Base-by-base conservation (phyloP, 2,888 invertebrate species). In the Tipula vernalis region DNA sequence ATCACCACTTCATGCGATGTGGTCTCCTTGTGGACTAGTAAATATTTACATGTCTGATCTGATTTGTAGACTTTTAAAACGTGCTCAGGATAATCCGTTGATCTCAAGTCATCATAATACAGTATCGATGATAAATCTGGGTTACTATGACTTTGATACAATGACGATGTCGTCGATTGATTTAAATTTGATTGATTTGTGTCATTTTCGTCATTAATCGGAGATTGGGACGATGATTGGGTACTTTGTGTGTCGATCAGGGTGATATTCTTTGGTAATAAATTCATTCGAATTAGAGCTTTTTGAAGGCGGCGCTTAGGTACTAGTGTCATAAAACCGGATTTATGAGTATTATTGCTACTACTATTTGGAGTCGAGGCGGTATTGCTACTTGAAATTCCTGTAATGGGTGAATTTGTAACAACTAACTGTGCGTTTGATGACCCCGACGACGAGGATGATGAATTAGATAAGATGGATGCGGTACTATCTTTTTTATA, bases 41-140 rank as follows among this genome's bases (percentile, higher is more conserved):
- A 94, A 92, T 98, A 99, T 92, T 99, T 99, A 94, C 97, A 99
- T 71, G 98, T 97, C 93, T 99, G 99, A 92, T 99, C 99, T 41
- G 98, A 96, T 92, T 96, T 97, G 92, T 95, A 99, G 86, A 97
- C 96, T 93, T 99, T 99, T 85, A 99, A 93, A 44, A 99, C 99
- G 92, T 99, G 98, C 91, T 99, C 99, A 3, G 99, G 98, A 91
- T 96, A 97, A 91, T 98, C 97, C 13, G 95, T 93, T 86, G 95
- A 94, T 89, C 95, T 94, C 86, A 94, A 92, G 89, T 96, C 97
- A 90, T 97, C 96, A 91, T 96, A 97, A 90, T 96, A 96, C 10
- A 84, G 15, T 5, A 95, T 93, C 87, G 95, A 95, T 91, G 95
- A 96, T 88, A 98, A 93, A 91, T 98, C 97, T 10, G 97, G 97